Evolutionary conservation across 1,140 invertebrate species (phyloP).

Genomic region (Homalodisca vitripennis): DNA sequence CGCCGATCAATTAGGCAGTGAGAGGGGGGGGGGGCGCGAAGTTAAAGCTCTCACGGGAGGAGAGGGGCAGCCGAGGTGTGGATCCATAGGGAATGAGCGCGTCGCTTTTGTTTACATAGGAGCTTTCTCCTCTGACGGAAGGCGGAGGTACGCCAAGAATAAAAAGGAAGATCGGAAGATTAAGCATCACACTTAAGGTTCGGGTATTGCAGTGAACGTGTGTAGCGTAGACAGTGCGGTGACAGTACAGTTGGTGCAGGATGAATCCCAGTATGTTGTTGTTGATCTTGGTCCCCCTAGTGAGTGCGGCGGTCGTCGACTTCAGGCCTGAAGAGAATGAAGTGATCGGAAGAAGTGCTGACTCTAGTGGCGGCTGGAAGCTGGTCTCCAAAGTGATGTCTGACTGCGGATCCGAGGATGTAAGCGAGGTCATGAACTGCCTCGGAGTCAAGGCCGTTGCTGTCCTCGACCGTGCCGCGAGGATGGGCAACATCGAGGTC

Average conservation of each 20-base stretch:
- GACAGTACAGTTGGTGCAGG: too few species aligned
- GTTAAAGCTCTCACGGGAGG: conserved; percentile 4
- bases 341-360: conserved; percentile 10
- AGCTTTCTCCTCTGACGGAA: conserved; percentile 31
- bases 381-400: conserved; percentile 47
- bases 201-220: conserved; percentile 24
- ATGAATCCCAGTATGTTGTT: conserved; percentile 40
- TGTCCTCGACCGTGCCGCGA: conserved; percentile 56
- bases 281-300: conserved; percentile 39
- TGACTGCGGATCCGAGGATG: conserved; percentile 44
- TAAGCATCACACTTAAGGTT: conserved; percentile 34
- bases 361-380: conserved; percentile 27
- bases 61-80: neutral
- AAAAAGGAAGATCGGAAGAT: conserved; percentile 38
- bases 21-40: conserved; percentile 19
- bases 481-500: conserved; percentile 56
- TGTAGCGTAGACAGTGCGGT: too few species aligned
- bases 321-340: conserved; percentile 40
- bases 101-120: conserved; percentile 29
- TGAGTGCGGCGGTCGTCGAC: conserved; percentile 44
- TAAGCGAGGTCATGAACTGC: conserved; percentile 53
- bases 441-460: conserved; percentile 57
- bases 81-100: conserved; percentile 24
- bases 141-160: conserved; percentile 27
- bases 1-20: conserved; percentile 19